A percentile compares a stretch with the other conserved stretches of the same genome.
Conservation (phyloP, 1,140 invertebrate species). For the Trachelipus rathkii region DNA sequence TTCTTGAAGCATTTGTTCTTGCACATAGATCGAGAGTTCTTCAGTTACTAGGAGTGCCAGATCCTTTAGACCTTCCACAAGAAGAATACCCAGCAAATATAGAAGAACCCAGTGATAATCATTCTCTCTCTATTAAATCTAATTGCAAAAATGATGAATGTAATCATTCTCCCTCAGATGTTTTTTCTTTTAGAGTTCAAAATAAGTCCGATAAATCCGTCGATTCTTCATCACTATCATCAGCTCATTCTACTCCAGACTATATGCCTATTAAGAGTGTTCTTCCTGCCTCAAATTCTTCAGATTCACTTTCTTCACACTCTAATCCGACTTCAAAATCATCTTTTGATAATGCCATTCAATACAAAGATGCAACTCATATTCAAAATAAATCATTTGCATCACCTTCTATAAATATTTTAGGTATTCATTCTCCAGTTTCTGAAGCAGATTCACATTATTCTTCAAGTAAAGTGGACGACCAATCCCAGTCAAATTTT, state of each 20-base stretch:
- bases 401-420: not conserved
- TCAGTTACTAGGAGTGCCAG: conserved; percentile 36
- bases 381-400: not conserved
- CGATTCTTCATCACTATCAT: not conserved
- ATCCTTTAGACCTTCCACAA: conserved; percentile 19
- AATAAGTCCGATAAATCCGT: conserved; percentile 2
- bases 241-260: conserved; percentile 1
- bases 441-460: not conserved
- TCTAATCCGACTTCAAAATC: not conserved
- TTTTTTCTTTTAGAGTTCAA: conserved; percentile 2
- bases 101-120: not conserved
- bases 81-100: not conserved
- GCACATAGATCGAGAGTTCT: conserved; percentile 41
- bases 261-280: not conserved
- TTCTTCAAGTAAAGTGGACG: no score
- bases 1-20: conserved; percentile 43
- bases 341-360: conserved; percentile 1
- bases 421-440: not conserved
- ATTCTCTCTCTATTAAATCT: not conserved
- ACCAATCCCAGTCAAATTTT: not conserved
- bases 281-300: not conserved
- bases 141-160: not conserved
- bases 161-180: not conserved
- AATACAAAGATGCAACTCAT: not conserved
- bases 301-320: not conserved